These are phyloP conservation scores for Panopea generosa DNA, from an alignment of 2,888 invertebrate species.

Conservation along the genomic window DNA sequence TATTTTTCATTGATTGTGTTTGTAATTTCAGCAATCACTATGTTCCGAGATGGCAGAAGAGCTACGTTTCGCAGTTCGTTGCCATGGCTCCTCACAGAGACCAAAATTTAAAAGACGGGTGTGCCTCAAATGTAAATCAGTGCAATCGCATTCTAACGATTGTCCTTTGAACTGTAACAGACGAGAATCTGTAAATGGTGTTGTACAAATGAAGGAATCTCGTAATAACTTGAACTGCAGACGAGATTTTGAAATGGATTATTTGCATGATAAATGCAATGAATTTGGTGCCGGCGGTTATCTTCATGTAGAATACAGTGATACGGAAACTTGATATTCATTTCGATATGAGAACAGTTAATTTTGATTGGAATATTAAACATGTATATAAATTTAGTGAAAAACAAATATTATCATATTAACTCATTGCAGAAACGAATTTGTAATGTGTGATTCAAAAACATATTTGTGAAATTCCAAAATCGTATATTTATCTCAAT, in stretches of 20 bases:
- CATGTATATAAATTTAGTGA: too few species aligned
- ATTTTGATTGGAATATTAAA: too few species aligned
- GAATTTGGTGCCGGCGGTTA: constrained; percentile 76
- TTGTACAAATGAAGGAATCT: constrained; percentile 73
- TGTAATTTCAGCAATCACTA: constrained; percentile 89
- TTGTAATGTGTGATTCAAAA: too few species aligned
- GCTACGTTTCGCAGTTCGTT: constrained; percentile 94
- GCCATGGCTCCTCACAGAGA: constrained; percentile 93
- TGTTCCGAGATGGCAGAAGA: constrained; percentile 98
- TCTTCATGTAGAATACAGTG: constrained; percentile 80
- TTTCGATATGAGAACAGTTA: constrained; percentile 10
- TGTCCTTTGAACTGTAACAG: constrained; percentile 47
- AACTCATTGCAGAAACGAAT: too few species aligned
- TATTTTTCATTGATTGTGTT: neutral
- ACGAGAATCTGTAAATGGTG: constrained; percentile 75
- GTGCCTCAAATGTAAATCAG: constrained; percentile 72
- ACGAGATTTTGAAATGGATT: constrained; percentile 72
- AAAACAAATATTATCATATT: too few species aligned
- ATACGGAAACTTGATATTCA: constrained; percentile 76
- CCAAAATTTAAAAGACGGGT: constrained; percentile 85
- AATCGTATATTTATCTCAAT: too few species aligned
- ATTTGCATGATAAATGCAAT: constrained; percentile 64
- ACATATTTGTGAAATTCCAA: too few species aligned
- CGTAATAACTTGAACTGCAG: constrained; percentile 42
- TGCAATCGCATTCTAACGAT: constrained; percentile 44